Evolutionary conservation across 2,797 vertebrate species (phyloP), one percentile per base, ranked within the genome.

Genomic region (Gobio occitaniae): DNA sequence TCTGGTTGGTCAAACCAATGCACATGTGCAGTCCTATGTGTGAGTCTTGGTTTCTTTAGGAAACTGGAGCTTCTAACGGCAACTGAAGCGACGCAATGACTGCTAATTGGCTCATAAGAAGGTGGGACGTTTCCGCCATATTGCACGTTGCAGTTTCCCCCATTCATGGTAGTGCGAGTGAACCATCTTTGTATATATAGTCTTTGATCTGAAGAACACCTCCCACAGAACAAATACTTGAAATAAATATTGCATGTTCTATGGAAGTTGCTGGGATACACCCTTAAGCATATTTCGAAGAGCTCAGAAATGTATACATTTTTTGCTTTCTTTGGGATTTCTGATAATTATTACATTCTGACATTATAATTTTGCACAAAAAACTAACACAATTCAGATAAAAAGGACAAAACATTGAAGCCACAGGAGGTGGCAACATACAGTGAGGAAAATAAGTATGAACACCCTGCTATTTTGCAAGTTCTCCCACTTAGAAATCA

Each of bases 171-270:
- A 29, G 13, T 63, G 29, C 9, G 11, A 29, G 61, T 15, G 61
- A 63, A 63, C n/a, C 12, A 6, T 63, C 61, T 29, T 63, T 15
- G 61, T 63, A 63, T 15, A 29, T 29, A 12, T 63, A 63, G 2
- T 63, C 61, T 63, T 63, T 63, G 25, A 63, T 63, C n/a, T 61
- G 29, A 36, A 36, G 50, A 36, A 9, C 17, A 54, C 9, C 16
- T 12, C 72, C 5, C 29, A n/a, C 13, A 38, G 36, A 56, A 54
- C 50, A 38, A 76, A 36, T 76, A 76, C 72, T 75, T 54, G 29
- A 75, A 75, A 38, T 76, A 38, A 32, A 76, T 56, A 75, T 75
- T 76, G 72, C 72, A 36, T 36, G 29, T 21, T 68, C 36, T 19
- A 21, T 68, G 65, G 0, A 19, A 38, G 65, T 68, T 19, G 17